Conservation (phyloP, 2,888 invertebrate species). For the Ischnus inquisitorius region DNA sequence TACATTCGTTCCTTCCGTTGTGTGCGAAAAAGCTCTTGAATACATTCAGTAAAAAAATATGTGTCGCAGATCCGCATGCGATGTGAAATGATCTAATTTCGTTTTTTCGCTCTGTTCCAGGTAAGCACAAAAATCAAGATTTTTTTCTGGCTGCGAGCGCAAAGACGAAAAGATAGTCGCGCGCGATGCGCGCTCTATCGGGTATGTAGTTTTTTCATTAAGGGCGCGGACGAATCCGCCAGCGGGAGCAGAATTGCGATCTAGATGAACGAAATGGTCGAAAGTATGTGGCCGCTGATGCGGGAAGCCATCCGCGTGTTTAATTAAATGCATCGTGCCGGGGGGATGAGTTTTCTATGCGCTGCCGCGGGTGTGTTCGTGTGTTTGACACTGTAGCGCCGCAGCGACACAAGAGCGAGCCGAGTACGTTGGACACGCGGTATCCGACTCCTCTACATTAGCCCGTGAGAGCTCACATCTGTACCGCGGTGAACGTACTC, state of each 20-base stretch:
- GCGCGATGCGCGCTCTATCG: neutral
- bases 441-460: slow-evolving; percentile 3
- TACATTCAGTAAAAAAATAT: neutral
- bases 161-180: neutral
- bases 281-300: slow-evolving; percentile 3
- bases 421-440: slow-evolving; percentile 13
- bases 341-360: slow-evolving; percentile 21
- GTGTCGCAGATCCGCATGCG: neutral
- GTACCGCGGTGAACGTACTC: slow-evolving; percentile 25
- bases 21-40: neutral
- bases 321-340: slow-evolving; percentile 44
- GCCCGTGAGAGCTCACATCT: neutral
- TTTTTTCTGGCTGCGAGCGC: neutral
- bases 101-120: slow-evolving; percentile 49
- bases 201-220: neutral
- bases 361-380: neutral
- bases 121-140: slow-evolving; percentile 34
- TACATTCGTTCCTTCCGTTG: too few species aligned
- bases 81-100: neutral
- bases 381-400: too few species aligned
- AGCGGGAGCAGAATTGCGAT: slow-evolving; percentile 1
- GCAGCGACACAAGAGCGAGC: slow-evolving; percentile 16
- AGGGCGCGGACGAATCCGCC: too few species aligned
- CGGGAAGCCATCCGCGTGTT: slow-evolving; percentile 12
- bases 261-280: slow-evolving; percentile 8